Conservation (phyloP, 2,888 invertebrate genomes). For the Myathropa florea region DNA sequence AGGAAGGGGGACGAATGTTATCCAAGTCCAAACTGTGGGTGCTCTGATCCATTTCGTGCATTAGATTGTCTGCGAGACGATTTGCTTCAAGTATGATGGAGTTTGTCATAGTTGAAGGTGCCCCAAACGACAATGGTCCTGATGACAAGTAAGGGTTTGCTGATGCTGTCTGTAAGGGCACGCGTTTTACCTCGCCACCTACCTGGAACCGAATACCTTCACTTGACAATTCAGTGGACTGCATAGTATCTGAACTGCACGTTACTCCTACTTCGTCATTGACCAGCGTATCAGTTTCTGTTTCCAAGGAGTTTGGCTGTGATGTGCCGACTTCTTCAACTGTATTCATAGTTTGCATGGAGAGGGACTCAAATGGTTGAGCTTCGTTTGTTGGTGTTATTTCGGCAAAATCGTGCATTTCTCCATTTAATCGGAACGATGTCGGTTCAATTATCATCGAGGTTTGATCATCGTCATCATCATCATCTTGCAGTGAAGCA, state of each 20-base stretch:
- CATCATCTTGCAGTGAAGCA: conserved; percentile 85
- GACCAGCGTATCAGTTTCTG: conserved; percentile 76
- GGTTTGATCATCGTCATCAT: conserved; percentile 74
- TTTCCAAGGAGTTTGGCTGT: conserved; percentile 76
- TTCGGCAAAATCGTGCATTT: conserved; percentile 75
- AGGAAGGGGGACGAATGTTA: conserved; percentile 88
- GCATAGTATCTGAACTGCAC: conserved; percentile 58
- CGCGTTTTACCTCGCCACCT: conserved; percentile 77
- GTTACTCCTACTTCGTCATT: conserved; percentile 70
- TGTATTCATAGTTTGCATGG: conserved; percentile 56
- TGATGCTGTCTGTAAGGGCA: conserved; percentile 58
- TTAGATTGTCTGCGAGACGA: conserved; percentile 84
- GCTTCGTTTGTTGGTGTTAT: conserved; percentile 78
- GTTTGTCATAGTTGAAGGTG: conserved; percentile 84
- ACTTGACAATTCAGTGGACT: conserved; percentile 61
- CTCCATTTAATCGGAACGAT: conserved; percentile 47
- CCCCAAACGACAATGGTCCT: conserved; percentile 81
- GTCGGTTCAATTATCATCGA: conserved; percentile 56
- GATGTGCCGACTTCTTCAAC: conserved; percentile 62
- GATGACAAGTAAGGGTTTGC: conserved; percentile 68
- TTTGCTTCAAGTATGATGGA: conserved; percentile 88
- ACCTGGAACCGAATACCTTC: conserved; percentile 76
- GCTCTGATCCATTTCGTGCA: conserved; percentile 82
- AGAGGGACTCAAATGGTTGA: conserved; percentile 65
- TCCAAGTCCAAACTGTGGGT: conserved; percentile 87